Conservation (phyloP, 2,113 vertebrate species). For the Pomatostomus ruficeps region DNA sequence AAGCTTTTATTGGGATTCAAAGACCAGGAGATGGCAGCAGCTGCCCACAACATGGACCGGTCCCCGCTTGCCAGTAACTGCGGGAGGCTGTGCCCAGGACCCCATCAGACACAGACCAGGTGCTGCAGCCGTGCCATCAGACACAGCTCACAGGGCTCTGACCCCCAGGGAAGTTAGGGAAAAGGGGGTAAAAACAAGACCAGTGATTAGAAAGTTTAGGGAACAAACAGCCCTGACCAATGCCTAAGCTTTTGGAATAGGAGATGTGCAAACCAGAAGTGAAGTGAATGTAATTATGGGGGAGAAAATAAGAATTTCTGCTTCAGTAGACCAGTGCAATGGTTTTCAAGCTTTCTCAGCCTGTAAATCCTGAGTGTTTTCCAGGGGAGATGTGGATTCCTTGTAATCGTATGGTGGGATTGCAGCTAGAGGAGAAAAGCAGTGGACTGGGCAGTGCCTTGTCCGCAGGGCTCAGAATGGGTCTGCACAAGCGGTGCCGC, state of each 20-base stretch:
- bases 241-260: background rate
- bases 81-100: background rate
- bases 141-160: background rate
- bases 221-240: background rate
- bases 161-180: background rate
- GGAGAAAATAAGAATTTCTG: background rate
- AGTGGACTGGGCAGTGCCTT: background rate
- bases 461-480: background rate
- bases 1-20: background rate
- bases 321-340: background rate
- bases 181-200: background rate
- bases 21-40: slow-evolving; percentile 47
- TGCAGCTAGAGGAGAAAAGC: background rate
- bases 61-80: fast-evolving
- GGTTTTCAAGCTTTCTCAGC: background rate
- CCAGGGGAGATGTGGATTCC: background rate
- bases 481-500: background rate
- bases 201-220: background rate
- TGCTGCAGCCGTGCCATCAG: background rate
- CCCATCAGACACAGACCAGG: fast-evolving
- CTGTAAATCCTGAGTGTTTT: background rate
- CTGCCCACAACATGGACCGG: background rate
- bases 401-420: background rate
- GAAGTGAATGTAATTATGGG: background rate
- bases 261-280: background rate